Evolutionary conservation across 1,140 invertebrate genomes (phyloP).

Genomic region (Nylanderia fulva): DNA sequence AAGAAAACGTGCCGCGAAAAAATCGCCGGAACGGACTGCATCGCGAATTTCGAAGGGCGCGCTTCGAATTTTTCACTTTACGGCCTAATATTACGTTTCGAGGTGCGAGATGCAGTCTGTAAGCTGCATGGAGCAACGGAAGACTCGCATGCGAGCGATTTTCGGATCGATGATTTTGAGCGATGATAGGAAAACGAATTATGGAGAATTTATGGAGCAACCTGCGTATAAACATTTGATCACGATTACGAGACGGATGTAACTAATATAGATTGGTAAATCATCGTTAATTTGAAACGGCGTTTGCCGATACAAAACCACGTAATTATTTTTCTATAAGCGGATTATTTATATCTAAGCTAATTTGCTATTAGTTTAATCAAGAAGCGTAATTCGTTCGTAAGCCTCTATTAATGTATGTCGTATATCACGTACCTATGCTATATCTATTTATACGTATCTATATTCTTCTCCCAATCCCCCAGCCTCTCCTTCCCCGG

Average conservation of each 20-base stretch:
- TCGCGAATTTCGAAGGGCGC: conserved; percentile 32
- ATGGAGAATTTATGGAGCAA: conserved; percentile 21
- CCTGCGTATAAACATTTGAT: conserved; percentile 10
- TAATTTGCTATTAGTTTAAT: conserved; percentile 68
- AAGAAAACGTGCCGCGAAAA: conserved; percentile 22
- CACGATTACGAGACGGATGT: conserved; percentile 10
- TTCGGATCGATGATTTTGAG: conserved; percentile 12
- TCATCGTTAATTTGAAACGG: conserved; percentile 1
- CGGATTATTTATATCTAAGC: conserved; percentile 71
- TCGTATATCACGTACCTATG: conserved; percentile 57
- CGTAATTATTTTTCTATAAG: conserved; percentile 76
- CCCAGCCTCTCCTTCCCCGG: not conserved
- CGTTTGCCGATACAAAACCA: conserved; percentile 42
- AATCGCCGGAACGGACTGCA: not conserved
- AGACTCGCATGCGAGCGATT: conserved; percentile 1
- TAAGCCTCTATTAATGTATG: conserved; percentile 60
- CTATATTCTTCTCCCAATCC: conserved; percentile 53
- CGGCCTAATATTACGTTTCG: conserved; percentile 68
- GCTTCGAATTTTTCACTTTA: conserved; percentile 65
- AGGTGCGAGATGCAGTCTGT: conserved; percentile 33
- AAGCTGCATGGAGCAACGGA: not conserved
- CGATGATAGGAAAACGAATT: conserved; percentile 52
- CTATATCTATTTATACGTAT: conserved; percentile 64
- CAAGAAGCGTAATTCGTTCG: conserved; percentile 66
- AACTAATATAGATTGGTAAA: conserved; percentile 44